Base-by-base conservation (phyloP, 2,113 vertebrate species). In the Cygnus buccinator region DNA sequence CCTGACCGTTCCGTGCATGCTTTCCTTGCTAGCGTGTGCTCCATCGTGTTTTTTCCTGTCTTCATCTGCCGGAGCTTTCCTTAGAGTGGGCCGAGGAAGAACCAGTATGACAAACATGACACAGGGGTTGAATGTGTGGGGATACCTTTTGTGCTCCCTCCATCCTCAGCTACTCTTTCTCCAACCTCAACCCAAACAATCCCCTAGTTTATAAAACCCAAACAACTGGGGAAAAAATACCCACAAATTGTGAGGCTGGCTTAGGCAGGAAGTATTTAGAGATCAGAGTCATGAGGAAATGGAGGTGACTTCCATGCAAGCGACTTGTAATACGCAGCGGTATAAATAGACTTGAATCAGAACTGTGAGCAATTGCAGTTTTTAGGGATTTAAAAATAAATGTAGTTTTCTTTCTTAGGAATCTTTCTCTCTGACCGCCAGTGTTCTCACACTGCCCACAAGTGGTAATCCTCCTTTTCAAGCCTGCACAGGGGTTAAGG, bases 381-480 rank as follows among this genome's bases (percentile, higher is more conserved):
- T 50, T 37, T 33, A 52, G 48, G 46, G 46, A 7, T 91, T 93
- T 88, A 76, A 63, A 71, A 75, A 80, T 71, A 86, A 83, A 37
- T 33, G 17, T 2, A 0, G 0, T 33, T 75, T 61, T 39, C 35
- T 84, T 89, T 57, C 63, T 6, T 5, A 9, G 41, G 58, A 84
- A 46, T 55, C 57, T 74, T 86, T 48, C 33, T 35, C 43, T 72
- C 62, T 74, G 67, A 22, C 72, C 35, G 22, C 37, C 62, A 6
- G 46, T 44, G 73, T 75, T 66, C 63, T 61, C 50, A 11, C 57
- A 1, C 94, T 54, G 52, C 72, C 87, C 1, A 2, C 43, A 3
- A 54, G 54, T 11, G 13, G 9, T 79, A 84, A 87, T 79, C 50
- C 87, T 87, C 72, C 44, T 87, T 93, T 65, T 86, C 50, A 83